Evolutionary conservation across 2,113 vertebrate species (phyloP).

Genomic region (Gymnarchus niloticus): DNA sequence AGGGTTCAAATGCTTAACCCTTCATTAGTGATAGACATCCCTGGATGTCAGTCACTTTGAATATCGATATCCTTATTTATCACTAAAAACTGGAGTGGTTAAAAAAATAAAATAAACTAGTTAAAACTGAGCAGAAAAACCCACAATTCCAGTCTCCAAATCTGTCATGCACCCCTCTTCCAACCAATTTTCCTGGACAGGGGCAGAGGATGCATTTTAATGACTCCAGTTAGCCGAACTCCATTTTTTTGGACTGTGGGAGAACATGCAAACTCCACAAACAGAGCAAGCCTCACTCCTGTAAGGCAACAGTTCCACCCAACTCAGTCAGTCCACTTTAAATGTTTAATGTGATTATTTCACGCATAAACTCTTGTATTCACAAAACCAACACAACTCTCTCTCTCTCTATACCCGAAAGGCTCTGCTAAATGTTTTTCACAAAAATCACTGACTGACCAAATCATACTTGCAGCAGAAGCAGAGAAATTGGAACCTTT

Average conservation of each 20-base stretch:
- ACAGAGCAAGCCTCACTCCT: background rate
- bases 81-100: background rate
- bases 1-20: background rate
- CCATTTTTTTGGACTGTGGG: background rate
- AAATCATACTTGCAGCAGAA: background rate
- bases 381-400: background rate
- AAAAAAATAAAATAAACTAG: no score
- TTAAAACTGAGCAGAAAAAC: no score
- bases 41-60: background rate
- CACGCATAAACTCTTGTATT: background rate
- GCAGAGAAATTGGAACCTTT: background rate
- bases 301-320: background rate
- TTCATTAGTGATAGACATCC: background rate
- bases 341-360: background rate
- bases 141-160: no score
- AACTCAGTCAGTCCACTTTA: background rate
- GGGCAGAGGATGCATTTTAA: background rate
- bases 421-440: background rate
- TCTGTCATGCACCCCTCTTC: background rate
- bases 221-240: background rate
- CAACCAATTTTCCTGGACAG: background rate
- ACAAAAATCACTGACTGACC: background rate
- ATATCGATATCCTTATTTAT: background rate
- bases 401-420: background rate
- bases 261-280: background rate